A percentile compares a stretch with the other conserved stretches of the same genome.
phyloP scores from a whole-genome alignment of 30 jellyfish, hydroid and myxozoan species.

The Turritopsis dohrnii region DNA sequence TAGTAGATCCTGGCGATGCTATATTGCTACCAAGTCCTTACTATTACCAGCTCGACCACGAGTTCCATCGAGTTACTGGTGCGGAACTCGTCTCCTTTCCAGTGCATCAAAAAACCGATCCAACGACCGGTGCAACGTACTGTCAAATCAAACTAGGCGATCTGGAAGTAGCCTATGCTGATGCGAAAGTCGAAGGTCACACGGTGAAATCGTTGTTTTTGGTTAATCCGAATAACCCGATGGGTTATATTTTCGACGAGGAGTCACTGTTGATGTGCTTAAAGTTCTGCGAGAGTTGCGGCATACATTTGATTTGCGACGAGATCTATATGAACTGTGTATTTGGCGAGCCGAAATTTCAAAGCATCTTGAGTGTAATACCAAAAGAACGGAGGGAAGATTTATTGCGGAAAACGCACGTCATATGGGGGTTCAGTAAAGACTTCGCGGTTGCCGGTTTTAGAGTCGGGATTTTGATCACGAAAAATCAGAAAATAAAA shows the following conservation, averaged over 20 bases:
- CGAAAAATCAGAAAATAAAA: conserved; percentile 35
- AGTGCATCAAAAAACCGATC: conserved; percentile 18
- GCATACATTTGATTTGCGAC: conserved; percentile 50
- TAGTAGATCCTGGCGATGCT: conserved; percentile 56
- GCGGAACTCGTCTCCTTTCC: conserved; percentile 23
- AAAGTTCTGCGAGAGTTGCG: conserved; percentile 34
- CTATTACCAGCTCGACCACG: conserved; percentile 50
- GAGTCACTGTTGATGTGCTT: conserved; percentile 25
- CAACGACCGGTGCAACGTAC: background rate
- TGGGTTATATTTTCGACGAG: conserved; percentile 43
- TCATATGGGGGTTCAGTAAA: conserved; percentile 73
- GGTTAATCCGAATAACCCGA: conserved; percentile 60
- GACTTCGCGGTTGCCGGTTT: conserved; percentile 65
- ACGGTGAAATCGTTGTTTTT: conserved; percentile 34
- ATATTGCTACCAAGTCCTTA: conserved; percentile 61
- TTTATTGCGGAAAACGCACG: conserved; percentile 34
- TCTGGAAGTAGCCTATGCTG: conserved; percentile 39
- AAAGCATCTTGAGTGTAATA: conserved; percentile 9
- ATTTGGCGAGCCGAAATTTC: conserved; percentile 29
- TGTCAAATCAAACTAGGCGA: background rate
- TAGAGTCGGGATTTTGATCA: conserved; percentile 58
- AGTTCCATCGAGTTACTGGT: conserved; percentile 31
- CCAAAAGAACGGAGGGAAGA: conserved; percentile 3
- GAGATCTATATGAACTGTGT: conserved; percentile 48
- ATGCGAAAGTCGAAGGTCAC: conserved; percentile 23